A percentile compares a stretch with the other conserved stretches of the same genome.
Conservation (phyloP, 1,140 invertebrate genomes). For the Zophobas atratus region DNA sequence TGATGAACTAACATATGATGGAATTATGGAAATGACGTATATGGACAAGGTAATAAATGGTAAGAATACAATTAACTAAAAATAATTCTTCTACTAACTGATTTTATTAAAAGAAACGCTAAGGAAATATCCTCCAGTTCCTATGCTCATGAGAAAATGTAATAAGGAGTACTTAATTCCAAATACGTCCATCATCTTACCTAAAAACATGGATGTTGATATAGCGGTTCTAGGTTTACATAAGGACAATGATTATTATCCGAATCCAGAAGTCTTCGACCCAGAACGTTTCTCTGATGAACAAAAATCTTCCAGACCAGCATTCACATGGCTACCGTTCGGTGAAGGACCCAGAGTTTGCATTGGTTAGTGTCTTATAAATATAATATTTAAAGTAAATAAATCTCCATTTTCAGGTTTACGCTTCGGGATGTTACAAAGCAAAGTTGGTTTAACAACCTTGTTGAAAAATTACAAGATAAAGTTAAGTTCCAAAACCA, state of each 20-base stretch:
- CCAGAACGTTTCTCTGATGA: conserved; percentile 78
- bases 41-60: no score
- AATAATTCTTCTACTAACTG: no score
- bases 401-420: conserved; percentile 68
- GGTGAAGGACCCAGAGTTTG: conserved; percentile 75
- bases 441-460: conserved; percentile 68
- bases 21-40: no score
- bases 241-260: conserved; percentile 72
- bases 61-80: conserved; percentile 58
- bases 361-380: conserved; percentile 65
- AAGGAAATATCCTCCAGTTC: conserved; percentile 71
- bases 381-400: conserved; percentile 6
- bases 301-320: conserved; percentile 61
- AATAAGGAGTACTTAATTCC: conserved; percentile 68
- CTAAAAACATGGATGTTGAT: conserved; percentile 73
- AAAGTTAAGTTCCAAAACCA: conserved; percentile 12
- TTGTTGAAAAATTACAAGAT: conserved; percentile 67
- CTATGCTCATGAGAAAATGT: conserved; percentile 70
- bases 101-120: conserved; percentile 69
- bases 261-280: conserved; percentile 78
- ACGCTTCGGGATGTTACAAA: conserved; percentile 68
- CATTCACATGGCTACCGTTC: conserved; percentile 71
- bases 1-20: no score
- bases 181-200: conserved; percentile 61
- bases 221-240: conserved; percentile 77